Conservation (phyloP, 2,888 invertebrate species). For the Agriotes lineatus region DNA sequence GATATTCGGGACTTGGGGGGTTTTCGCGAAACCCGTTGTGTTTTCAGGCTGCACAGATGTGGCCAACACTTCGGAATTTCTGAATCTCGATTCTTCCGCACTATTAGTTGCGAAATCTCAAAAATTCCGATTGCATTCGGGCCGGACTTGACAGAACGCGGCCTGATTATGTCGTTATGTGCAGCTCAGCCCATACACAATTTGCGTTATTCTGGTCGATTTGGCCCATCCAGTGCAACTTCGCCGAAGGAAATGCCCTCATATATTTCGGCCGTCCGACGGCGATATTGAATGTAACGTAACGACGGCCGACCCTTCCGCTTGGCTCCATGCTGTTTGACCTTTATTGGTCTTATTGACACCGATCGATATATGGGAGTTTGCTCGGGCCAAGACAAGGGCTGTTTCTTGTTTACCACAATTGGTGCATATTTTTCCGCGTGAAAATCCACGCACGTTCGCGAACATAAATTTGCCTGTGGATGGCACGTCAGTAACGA, state of each 20-base stretch:
- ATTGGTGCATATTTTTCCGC: not conserved
- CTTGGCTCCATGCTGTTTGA: conserved; percentile 43
- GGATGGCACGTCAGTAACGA: too few species aligned
- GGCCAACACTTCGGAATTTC: not conserved
- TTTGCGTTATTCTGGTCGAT: conserved; percentile 41
- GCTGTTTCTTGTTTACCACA: conserved; percentile 18
- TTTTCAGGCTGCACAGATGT: conserved; percentile 6
- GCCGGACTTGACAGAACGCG: conserved; percentile 9
- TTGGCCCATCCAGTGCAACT: conserved; percentile 39
- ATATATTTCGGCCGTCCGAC: conserved; percentile 40
- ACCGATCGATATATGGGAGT: conserved; percentile 38
- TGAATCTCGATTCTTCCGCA: conserved; percentile 9
- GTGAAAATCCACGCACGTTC: too few species aligned
- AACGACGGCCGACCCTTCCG: conserved; percentile 42
- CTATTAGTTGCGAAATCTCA: conserved; percentile 15
- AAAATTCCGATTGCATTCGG: conserved; percentile 11
- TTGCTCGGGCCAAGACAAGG: conserved; percentile 15
- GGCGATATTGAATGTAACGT: conserved; percentile 45
- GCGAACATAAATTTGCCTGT: too few species aligned
- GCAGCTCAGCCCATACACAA: conserved; percentile 29
- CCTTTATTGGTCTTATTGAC: conserved; percentile 47
- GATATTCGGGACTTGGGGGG: too few species aligned
- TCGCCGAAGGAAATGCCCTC: conserved; percentile 40
- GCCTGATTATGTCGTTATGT: conserved; percentile 27
- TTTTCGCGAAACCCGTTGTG: too few species aligned